A percentile compares a stretch with the other conserved stretches of the same genome.
Evolutionary conservation across 2,888 invertebrate genomes (phyloP).

Genomic region (Balanococcus diminutus): DNA sequence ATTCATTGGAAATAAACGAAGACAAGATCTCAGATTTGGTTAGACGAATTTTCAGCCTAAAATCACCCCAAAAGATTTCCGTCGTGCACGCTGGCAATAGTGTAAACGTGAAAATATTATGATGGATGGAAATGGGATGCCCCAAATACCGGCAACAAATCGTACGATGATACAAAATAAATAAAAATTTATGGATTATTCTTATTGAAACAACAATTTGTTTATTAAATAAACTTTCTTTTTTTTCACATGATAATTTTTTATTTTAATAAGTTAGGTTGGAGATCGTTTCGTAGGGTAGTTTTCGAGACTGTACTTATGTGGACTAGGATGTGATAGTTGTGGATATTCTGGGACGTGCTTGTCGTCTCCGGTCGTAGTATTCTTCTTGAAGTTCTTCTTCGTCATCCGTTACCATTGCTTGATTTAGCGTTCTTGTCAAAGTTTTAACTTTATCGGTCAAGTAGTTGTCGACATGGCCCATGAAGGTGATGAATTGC

Average conservation of each 20-base stretch:
- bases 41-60: slow-evolving; percentile 30
- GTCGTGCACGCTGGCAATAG: slow-evolving; percentile 8
- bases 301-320: background rate
- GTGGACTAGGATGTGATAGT: background rate
- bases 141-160: background rate
- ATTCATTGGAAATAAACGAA: slow-evolving; percentile 22
- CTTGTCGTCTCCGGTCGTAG: background rate
- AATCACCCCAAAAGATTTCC: slow-evolving; percentile 43
- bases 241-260: background rate
- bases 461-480: slow-evolving; percentile 48
- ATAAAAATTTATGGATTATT: slow-evolving; percentile 27
- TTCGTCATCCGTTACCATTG: background rate
- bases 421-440: slow-evolving; percentile 36
- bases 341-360: background rate
- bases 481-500: slow-evolving; percentile 46
- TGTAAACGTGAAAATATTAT: slow-evolving; percentile 41
- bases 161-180: background rate
- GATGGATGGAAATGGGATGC: no score
- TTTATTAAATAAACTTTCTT: slow-evolving; percentile 28
- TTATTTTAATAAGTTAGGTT: background rate
- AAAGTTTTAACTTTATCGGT: slow-evolving; percentile 30
- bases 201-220: background rate
- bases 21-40: slow-evolving; percentile 24
- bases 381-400: background rate
- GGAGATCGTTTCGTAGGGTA: background rate